Evolutionary conservation across 2,888 invertebrate genomes (phyloP), one percentile per base, ranked within the genome.

Genomic region (Bursaphelenchus okinawaensis): DNA sequence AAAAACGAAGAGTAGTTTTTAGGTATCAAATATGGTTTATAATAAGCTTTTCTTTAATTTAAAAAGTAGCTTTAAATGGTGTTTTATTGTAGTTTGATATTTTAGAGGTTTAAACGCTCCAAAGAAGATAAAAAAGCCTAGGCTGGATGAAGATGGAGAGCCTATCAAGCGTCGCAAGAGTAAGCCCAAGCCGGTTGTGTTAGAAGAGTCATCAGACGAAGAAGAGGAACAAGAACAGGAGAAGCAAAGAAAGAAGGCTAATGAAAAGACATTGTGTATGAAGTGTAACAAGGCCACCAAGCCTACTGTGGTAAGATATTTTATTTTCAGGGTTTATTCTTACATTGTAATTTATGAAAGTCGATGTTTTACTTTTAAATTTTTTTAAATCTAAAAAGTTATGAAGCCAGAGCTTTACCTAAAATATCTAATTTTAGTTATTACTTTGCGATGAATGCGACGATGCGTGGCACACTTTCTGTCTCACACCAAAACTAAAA

Each of bases 361-460:
- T 12, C 52, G 55, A 61, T 29, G 28, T 19, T 52, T n/a, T n/a
- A n/a, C n/a, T n/a, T n/a, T n/a, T n/a, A n/a, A n/a, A n/a, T n/a
- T n/a, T n/a, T 24, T 12, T 16, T 16, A 24, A 28, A 8, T 71
- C 23, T 26, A 23, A 67, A 16, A 40, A 40, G n/a, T 40, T 40
- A 40, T 40, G 9, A n/a, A n/a, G 9, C 19, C 19, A 40, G 9
- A 40, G 50, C 50, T 16, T 64, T 52, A 23, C 12, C 28, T 22
- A 28, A 40, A 26, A 58, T 16, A 40, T 16, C 9, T 20, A 26
- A 61, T 74, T 81, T 22, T 73, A 86, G 93, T 93, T 98, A 79
- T 85, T 98, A 62, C 85, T 98, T 51, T 98, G 96, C 83, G 96
- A 98, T 85, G 88, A 87, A 72, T 98, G 96, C 84, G 94, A 98